phyloP scores from a whole-genome alignment of 2,797 vertebrate genomes.

The Danio tinwini region DNA sequence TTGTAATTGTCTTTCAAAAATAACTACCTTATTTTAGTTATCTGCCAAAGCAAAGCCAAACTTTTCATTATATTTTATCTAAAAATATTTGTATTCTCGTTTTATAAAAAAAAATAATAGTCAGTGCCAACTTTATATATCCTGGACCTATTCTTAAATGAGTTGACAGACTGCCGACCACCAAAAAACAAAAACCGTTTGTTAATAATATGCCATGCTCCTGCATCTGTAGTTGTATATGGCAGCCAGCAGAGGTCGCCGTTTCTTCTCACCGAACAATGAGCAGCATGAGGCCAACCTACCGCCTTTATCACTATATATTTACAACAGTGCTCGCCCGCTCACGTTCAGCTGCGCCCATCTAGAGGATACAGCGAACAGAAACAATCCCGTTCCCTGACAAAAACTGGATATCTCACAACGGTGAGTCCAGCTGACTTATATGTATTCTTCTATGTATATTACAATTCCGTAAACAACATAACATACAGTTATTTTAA shows the following conservation, averaged over 20 bases:
- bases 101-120: background rate
- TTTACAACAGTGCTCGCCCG: slow-evolving; percentile 48
- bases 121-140: background rate
- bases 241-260: slow-evolving; percentile 50
- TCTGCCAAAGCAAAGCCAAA: background rate
- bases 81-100: background rate
- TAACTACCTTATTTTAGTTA: background rate
- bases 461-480: background rate
- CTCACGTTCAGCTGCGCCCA: slow-evolving; percentile 60
- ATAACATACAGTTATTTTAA: slow-evolving; percentile 1
- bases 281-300: slow-evolving; percentile 37
- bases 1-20: background rate
- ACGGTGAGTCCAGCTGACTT: slow-evolving; percentile 43
- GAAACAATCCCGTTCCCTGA: slow-evolving; percentile 6
- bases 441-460: background rate
- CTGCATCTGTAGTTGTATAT: slow-evolving; percentile 18
- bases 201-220: background rate
- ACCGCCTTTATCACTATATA: slow-evolving; percentile 54
- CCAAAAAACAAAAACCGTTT: background rate
- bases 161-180: background rate
- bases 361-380: slow-evolving; percentile 43
- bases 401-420: slow-evolving; percentile 19
- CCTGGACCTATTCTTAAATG: background rate
- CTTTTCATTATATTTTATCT: too few species aligned
- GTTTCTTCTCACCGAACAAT: slow-evolving; percentile 26